These are phyloP conservation scores for Archaeoteleia sp. DNA, from an alignment of 2,888 invertebrate species.

Conservation along the genomic window DNA sequence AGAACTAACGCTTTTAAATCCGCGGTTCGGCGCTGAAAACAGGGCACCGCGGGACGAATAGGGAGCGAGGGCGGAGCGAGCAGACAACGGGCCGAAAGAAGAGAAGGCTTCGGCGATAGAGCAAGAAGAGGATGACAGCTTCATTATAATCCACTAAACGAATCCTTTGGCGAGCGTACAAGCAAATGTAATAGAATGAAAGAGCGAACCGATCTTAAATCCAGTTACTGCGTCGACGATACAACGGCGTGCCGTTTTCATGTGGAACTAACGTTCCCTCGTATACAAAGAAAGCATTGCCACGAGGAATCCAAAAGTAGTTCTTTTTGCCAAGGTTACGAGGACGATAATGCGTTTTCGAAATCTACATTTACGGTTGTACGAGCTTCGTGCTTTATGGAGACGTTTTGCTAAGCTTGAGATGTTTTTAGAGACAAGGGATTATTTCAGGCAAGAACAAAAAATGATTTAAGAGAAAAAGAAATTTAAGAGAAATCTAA, in stretches of 20 bases:
- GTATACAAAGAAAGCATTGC: slow-evolving; percentile 45
- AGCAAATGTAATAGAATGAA: slow-evolving; percentile 46
- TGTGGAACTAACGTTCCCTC: slow-evolving; percentile 23
- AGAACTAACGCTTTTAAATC: slow-evolving; percentile 49
- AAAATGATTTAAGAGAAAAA: too few species aligned
- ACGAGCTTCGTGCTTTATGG: too few species aligned
- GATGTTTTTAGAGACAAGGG: too few species aligned
- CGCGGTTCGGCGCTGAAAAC: slow-evolving; percentile 27
- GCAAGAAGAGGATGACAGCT: slow-evolving; percentile 43
- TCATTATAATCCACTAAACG: slow-evolving; percentile 52
- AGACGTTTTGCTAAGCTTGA: too few species aligned
- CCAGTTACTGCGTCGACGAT: slow-evolving; percentile 40
- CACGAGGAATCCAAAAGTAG: too few species aligned
- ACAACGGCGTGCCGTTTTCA: slow-evolving; percentile 22
- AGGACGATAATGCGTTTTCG: too few species aligned
- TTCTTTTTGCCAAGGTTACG: too few species aligned
- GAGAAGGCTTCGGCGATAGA: too few species aligned
- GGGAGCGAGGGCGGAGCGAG: neutral
- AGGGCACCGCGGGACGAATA: neutral
- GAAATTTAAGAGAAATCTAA: too few species aligned
- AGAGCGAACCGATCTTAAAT: slow-evolving; percentile 47
- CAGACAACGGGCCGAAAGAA: slow-evolving; percentile 9
- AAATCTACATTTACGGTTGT: too few species aligned
- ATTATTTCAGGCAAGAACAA: too few species aligned
- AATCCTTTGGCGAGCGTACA: slow-evolving; percentile 36